Conservation (phyloP, 2,888 invertebrate genomes). For the Mythimna vitellina region DNA sequence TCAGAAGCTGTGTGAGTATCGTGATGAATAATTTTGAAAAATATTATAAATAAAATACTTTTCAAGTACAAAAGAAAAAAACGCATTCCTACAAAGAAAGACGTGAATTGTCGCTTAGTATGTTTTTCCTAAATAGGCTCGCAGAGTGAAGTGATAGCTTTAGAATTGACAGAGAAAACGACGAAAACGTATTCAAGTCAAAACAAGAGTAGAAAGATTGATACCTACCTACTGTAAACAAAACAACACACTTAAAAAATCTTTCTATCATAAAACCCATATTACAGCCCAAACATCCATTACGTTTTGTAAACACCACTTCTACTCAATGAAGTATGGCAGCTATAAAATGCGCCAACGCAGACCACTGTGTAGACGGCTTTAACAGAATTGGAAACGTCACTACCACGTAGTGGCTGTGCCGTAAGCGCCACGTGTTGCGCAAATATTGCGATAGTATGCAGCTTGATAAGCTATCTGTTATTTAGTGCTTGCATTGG, state of each 20-base stretch:
- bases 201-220: no score
- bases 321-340: slow-evolving; percentile 34
- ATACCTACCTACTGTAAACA: no score
- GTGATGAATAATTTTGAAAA: no score
- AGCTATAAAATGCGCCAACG: slow-evolving; percentile 14
- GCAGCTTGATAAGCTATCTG: slow-evolving; percentile 42
- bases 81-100: no score
- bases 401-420: slow-evolving; percentile 21
- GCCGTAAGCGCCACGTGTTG: slow-evolving; percentile 47
- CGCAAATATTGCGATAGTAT: slow-evolving; percentile 52
- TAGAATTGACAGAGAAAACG: neutral
- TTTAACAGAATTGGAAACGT: slow-evolving; percentile 22
- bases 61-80: no score
- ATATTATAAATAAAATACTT: no score
- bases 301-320: slow-evolving; percentile 18
- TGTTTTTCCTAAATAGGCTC: no score
- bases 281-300: slow-evolving; percentile 15
- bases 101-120: no score
- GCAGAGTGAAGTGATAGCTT: no score
- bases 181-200: no score
- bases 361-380: slow-evolving; percentile 19
- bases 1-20: no score
- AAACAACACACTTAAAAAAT: neutral
- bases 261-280: slow-evolving; percentile 3
- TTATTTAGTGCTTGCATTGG: neutral